Percentiles rank a stretch among this genome's conserved stretches.
phyloP scores from a whole-genome alignment of 2,113 vertebrate genomes.

The Thamnophis sirtalis region DNA sequence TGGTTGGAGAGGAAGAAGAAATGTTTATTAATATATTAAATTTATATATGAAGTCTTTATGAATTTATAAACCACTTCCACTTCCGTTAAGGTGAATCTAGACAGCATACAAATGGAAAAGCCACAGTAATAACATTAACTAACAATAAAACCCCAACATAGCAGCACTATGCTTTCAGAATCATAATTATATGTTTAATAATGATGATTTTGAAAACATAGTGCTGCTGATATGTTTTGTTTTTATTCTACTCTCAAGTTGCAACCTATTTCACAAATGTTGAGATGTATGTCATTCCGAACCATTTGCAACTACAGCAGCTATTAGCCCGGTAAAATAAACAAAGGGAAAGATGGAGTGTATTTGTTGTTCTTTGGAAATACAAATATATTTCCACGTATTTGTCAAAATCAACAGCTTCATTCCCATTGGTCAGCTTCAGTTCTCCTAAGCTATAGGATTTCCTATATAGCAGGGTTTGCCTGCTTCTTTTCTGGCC shows the following conservation, averaged over 20 bases:
- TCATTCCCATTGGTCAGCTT: neutral
- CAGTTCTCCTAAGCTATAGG: neutral
- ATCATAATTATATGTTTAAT: neutral
- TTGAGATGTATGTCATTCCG: neutral
- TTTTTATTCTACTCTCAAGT: neutral
- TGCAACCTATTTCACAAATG: neutral
- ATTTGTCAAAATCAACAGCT: neutral
- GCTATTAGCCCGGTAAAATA: neutral
- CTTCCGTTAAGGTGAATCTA: neutral
- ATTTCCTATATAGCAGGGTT: neutral
- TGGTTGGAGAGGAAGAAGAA: neutral
- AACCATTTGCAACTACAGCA: neutral
- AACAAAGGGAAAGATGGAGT: neutral
- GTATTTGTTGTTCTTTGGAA: neutral
- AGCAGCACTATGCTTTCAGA: no score
- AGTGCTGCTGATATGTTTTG: neutral
- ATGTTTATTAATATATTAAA: neutral
- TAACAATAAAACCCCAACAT: no score
- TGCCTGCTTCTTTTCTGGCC: neutral
- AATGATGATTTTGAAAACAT: neutral
- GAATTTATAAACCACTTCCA: neutral
- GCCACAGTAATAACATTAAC: neutral
- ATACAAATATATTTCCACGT: neutral
- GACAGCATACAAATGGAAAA: neutral
- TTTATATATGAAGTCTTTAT: neutral